A percentile compares a stretch with the other conserved stretches of the same genome.
These are phyloP conservation scores for Litoditis marina DNA, from an alignment of 2,888 invertebrate species.

Conservation along the genomic window DNA sequence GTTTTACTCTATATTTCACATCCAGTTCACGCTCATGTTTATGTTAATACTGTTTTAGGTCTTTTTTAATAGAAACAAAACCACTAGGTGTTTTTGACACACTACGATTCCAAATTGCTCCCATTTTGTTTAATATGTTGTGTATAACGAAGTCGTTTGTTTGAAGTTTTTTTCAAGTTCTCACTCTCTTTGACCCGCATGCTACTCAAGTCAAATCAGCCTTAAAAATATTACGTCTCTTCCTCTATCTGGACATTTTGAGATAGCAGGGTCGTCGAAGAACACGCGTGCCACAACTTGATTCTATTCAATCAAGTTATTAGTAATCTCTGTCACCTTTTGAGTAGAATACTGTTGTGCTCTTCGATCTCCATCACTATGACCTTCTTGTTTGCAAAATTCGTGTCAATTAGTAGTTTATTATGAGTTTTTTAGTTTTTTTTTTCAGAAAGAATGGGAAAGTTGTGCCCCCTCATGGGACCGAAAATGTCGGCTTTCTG, in stretches of 20 bases:
- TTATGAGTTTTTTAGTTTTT: neutral
- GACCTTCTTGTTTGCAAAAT: neutral
- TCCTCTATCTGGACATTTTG: neutral
- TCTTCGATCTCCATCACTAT: neutral
- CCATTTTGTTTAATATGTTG: no score
- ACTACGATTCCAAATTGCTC: no score
- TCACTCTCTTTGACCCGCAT: no score
- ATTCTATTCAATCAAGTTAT: neutral
- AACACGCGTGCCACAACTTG: neutral
- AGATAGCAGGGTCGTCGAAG: neutral
- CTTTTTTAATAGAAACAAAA: no score
- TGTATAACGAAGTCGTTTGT: no score
- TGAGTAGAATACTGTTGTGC: neutral
- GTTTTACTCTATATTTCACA: no score
- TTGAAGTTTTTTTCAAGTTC: no score
- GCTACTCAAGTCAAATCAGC: no score
- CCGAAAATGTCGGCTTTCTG: conserved; percentile 62
- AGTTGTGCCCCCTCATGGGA: conserved; percentile 59
- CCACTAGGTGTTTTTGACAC: no score
- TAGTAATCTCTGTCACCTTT: neutral
- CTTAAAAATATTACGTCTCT: no score
- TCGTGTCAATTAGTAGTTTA: neutral
- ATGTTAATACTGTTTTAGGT: no score
- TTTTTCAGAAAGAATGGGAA: conserved; percentile 45
- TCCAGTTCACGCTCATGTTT: no score